These are phyloP conservation scores for Magallana nippona DNA, from an alignment of 2,888 invertebrate species.

Conservation along the genomic window DNA sequence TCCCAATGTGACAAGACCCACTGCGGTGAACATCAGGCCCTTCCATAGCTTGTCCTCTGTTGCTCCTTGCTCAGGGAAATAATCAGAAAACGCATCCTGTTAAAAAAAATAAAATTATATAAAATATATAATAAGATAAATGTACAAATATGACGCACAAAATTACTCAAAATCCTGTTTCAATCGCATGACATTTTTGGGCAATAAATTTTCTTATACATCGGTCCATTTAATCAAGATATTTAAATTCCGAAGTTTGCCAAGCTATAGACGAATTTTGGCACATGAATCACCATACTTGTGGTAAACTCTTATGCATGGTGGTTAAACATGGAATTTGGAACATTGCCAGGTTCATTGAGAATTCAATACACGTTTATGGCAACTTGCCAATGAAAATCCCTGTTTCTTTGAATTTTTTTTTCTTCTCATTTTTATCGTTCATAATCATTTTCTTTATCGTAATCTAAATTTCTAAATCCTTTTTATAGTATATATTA, in stretches of 20 bases:
- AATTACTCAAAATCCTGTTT: neutral
- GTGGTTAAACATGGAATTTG: conserved; percentile 6
- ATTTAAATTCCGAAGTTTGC: neutral
- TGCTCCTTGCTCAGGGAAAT: conserved; percentile 75
- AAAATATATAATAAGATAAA: neutral
- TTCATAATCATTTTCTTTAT: too few species aligned
- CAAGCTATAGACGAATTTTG: neutral
- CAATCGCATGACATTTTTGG: too few species aligned
- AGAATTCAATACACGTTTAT: conserved; percentile 13
- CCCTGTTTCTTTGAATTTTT: neutral
- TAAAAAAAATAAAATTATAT: conserved; percentile 49
- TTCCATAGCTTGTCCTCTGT: conserved; percentile 76
- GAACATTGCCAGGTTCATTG: neutral
- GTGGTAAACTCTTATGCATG: neutral
- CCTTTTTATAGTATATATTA: too few species aligned
- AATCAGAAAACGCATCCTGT: conserved; percentile 76
- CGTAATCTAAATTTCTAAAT: too few species aligned
- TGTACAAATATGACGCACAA: neutral
- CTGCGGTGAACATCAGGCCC: conserved; percentile 74
- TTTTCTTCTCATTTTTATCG: too few species aligned
- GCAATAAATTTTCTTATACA: too few species aligned
- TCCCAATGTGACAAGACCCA: conserved; percentile 78
- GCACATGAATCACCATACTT: conserved; percentile 17
- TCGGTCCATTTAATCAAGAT: too few species aligned
- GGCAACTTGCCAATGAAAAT: neutral